Conservation (phyloP, 2,113 vertebrate species). For the Sardina pilchardus region DNA sequence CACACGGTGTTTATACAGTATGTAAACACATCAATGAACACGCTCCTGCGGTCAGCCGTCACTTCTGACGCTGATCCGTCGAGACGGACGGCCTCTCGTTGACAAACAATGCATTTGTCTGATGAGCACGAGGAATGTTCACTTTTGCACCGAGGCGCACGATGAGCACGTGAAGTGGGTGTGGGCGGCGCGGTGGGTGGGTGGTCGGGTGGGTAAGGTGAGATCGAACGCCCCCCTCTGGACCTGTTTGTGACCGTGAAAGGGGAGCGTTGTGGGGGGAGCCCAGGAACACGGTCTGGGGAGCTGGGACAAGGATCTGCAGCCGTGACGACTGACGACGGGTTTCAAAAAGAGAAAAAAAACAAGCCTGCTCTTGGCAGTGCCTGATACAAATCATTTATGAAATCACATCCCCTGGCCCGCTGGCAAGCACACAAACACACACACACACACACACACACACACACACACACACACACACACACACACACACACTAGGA, state of each 20-base stretch:
- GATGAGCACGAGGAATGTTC: conserved; percentile 1
- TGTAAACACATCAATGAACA: conserved; percentile 19
- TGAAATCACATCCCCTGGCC: background rate
- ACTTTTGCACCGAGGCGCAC: background rate
- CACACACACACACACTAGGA: background rate
- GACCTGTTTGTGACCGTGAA: background rate
- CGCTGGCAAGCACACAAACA: background rate
- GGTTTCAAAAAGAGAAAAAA: no score
- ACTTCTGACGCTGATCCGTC: background rate
- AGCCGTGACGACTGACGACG: no score
- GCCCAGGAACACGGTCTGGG: background rate
- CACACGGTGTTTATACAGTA: background rate
- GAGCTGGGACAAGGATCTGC: background rate
- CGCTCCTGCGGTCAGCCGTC: background rate
- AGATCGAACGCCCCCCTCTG: background rate
- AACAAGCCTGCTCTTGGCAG: background rate
- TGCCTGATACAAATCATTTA: background rate
- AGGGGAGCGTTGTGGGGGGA: background rate
- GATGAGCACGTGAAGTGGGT: background rate
- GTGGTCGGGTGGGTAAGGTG: background rate
- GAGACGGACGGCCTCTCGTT: background rate
- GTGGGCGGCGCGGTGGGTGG: background rate
- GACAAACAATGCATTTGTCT: background rate
- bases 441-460: background rate
- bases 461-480: background rate